Evolutionary conservation across 2,113 vertebrate genomes (phyloP).

Genomic region (Steatornis caripensis): DNA sequence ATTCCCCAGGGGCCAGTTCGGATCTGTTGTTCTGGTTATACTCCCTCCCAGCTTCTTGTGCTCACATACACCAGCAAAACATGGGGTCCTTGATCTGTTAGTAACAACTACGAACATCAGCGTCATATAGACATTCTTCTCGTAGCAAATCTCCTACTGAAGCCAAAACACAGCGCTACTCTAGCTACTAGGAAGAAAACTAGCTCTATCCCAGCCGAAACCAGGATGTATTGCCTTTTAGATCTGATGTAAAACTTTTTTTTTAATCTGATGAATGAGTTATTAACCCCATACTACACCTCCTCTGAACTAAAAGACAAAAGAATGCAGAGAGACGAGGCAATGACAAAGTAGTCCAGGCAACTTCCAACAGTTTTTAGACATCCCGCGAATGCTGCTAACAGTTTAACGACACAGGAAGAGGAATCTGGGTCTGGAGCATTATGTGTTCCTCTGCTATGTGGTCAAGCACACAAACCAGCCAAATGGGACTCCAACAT

Average conservation of each 20-base stretch:
- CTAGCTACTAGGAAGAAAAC: too few species aligned
- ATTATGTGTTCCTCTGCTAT: not conserved
- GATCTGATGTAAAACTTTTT: not conserved
- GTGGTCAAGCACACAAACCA: not conserved
- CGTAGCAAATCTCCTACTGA: too few species aligned
- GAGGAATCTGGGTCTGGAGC: not conserved
- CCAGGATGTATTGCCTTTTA: not conserved
- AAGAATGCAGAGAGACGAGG: not conserved
- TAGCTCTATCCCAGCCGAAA: too few species aligned
- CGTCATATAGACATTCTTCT: too few species aligned
- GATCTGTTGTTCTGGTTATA: too few species aligned
- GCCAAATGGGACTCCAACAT: not conserved
- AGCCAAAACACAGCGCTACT: too few species aligned
- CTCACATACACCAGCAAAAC: too few species aligned
- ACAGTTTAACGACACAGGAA: not conserved
- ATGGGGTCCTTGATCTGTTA: too few species aligned
- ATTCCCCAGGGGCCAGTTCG: too few species aligned
- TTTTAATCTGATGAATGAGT: not conserved
- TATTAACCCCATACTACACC: not conserved
- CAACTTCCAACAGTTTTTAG: not conserved
- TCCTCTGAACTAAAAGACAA: not conserved
- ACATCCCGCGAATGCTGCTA: not conserved
- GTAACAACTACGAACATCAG: too few species aligned
- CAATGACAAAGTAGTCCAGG: not conserved
- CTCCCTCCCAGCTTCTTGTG: too few species aligned